Evolutionary conservation across 2,113 vertebrate genomes (phyloP), one percentile per base, ranked within the genome.

Genomic region (Psophia crepitans): DNA sequence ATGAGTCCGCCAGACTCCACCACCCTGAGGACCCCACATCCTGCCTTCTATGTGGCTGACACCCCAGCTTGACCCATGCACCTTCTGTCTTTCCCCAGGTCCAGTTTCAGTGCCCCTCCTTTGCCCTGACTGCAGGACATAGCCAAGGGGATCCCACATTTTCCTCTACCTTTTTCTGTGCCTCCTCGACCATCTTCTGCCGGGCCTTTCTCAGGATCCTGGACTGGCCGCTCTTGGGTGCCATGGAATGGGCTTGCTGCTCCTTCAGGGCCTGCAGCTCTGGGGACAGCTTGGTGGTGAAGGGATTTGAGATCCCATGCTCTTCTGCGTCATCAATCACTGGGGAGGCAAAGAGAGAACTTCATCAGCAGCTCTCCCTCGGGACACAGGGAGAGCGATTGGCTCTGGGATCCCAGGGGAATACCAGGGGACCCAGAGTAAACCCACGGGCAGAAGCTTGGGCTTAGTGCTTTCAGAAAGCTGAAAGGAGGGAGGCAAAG

Each of bases 231-330:
- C 94, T 97, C 70, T 74, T 97, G 17, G 97, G 98, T 4, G 94
- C 97, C 91, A 99, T 93, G 5, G 91, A 98, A 60, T 98, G 98
- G 19, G 97, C 97, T 97, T 99, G 99, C 70, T 98, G 97, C 27
- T 98, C 98, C 96, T 99, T 99, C 54, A 98, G 95, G 10, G 98
- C 98, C 97, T 99, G 98, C 80, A 98, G 89, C 84, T 99, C 98
- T 78, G 98, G 98, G 41, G 98, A 98, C 30, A 98, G 98, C 49
- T 97, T 97, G 73, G 97, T 97, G 4, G 99, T 99, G 93, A 99
- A 98, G 9, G 99, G 99, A 79, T 98, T 99, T 85, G 94, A 98
- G 57, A 98, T 96, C 74, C 97, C 94, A 12, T 96, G 86, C 48
- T 98, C 96, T 92, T 97, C 95, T 58, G 91, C 91, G 70, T 98